Evolutionary conservation across 2,113 vertebrate species (phyloP).

Genomic region (Cynocephalus volans): DNA sequence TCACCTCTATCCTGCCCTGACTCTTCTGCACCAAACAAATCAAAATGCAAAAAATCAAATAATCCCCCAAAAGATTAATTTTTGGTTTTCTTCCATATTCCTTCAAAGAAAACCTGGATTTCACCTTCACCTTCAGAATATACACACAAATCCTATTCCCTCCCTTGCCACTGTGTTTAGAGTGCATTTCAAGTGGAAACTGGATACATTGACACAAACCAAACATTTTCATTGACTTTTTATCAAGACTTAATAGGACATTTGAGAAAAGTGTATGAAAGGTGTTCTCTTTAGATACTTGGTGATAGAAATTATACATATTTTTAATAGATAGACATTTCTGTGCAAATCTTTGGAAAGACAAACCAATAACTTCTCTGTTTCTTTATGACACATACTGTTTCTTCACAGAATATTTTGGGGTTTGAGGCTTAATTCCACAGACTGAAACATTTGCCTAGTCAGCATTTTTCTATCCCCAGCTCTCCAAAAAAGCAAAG

Average conservation of each 20-base stretch:
- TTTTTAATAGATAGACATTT: not conserved
- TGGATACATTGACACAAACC: fast-evolving
- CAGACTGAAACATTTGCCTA: not conserved
- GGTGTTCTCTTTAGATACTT: fast-evolving
- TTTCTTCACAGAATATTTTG: not conserved
- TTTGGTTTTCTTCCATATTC: not conserved
- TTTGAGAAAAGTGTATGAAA: not conserved
- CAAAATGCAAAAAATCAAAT: too few relatives aligned
- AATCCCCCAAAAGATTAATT: too few relatives aligned
- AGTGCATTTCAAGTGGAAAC: not conserved
- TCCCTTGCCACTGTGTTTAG: not conserved
- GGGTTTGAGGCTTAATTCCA: not conserved
- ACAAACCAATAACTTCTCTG: fast-evolving
- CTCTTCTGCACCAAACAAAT: too few relatives aligned
- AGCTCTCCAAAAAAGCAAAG: not conserved
- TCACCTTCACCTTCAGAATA: not conserved
- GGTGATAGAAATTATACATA: too few relatives aligned
- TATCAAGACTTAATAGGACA: not conserved
- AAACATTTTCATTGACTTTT: not conserved
- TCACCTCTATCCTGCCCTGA: not conserved
- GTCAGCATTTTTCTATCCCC: not conserved
- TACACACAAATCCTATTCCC: not conserved
- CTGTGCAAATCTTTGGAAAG: not conserved
- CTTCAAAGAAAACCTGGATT: not conserved
- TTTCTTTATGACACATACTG: fast-evolving